Evolutionary conservation across 2,113 vertebrate genomes (phyloP).

Genomic region (Dasyprocta punctata): DNA sequence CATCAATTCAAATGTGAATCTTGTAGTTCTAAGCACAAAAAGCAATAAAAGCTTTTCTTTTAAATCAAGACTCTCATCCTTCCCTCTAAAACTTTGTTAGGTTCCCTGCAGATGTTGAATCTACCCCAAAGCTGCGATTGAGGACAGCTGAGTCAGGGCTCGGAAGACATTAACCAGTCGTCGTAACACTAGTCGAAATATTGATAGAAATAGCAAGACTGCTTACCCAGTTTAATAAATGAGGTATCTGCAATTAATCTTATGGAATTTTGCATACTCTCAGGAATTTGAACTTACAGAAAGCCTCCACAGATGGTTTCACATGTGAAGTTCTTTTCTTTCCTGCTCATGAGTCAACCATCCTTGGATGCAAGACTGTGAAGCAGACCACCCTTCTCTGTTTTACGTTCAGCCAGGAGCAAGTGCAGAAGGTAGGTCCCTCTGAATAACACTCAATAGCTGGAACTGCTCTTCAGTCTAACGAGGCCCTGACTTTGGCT

Average conservation of each 20-base stretch:
- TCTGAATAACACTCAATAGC: fast-evolving
- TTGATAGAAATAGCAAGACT: not conserved
- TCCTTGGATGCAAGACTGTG: not conserved
- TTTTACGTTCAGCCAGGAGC: fast-evolving
- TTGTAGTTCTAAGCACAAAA: not conserved
- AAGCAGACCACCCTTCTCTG: not conserved
- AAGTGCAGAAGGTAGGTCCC: fast-evolving
- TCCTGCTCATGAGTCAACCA: not conserved
- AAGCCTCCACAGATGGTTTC: not conserved
- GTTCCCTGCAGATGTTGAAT: not conserved
- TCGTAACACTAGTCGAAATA: fast-evolving
- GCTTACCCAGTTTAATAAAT: not conserved
- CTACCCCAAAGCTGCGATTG: fast-evolving
- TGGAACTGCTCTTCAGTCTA: not conserved
- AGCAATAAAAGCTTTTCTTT: not conserved
- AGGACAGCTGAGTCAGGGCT: not conserved
- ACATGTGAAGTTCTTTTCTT: not conserved
- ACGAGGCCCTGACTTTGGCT: not conserved
- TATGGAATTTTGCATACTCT: not conserved
- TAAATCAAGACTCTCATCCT: not conserved
- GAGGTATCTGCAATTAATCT: not conserved
- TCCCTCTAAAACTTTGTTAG: not conserved
- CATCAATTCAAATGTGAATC: not conserved
- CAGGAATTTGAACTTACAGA: not conserved
- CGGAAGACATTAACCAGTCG: not conserved